Conservation (phyloP, 2,113 vertebrate species). For the Chloebia gouldiae region DNA sequence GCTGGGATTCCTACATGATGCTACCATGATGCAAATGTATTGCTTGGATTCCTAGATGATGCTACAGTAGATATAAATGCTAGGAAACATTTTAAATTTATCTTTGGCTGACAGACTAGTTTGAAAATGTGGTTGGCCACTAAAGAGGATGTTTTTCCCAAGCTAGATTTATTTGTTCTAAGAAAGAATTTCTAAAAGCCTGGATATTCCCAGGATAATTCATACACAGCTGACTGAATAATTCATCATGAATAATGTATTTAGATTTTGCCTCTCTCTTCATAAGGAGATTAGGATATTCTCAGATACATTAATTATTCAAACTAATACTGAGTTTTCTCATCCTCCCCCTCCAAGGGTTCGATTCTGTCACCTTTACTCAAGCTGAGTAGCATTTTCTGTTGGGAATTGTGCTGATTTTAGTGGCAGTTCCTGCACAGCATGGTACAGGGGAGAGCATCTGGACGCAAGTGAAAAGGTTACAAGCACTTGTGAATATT, state of each 20-base stretch:
- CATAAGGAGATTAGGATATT: conserved; percentile 61
- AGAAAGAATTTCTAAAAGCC: conserved; percentile 47
- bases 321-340: conserved; percentile 41
- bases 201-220: conserved; percentile 56
- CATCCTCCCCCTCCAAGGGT: neutral
- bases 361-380: conserved; percentile 35
- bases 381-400: neutral
- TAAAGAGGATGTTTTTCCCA: conserved; percentile 19
- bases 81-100: neutral
- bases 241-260: conserved; percentile 57
- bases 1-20: neutral
- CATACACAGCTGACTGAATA: conserved; percentile 59
- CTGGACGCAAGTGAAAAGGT: conserved; percentile 29
- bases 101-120: neutral
- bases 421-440: conserved; percentile 6
- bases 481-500: conserved; percentile 55
- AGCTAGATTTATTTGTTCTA: conserved; percentile 30
- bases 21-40: neutral
- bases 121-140: conserved; percentile 12
- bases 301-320: conserved; percentile 63
- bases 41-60: neutral
- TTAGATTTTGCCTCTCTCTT: conserved; percentile 48
- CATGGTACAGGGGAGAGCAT: neutral
- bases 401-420: conserved; percentile 1
- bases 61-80: neutral